phyloP scores from a whole-genome alignment of 2,888 invertebrate genomes.

The Melanargia galathea region DNA sequence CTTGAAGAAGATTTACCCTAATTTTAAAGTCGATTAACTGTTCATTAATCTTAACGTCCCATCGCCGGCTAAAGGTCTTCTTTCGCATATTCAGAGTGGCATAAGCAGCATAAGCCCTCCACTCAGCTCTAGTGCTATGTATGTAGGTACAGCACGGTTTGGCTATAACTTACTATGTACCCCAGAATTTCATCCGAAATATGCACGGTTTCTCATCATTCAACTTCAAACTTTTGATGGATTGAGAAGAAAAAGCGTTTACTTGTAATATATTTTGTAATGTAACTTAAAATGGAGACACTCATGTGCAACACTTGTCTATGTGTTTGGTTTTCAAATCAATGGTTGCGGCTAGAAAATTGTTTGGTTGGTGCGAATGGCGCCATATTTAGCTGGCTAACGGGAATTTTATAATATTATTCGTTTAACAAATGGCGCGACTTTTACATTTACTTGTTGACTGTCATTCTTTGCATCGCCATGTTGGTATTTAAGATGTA shows the following conservation, averaged over 20 bases:
- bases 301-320: not conserved
- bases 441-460: not conserved
- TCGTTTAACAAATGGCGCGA: not conserved
- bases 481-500: not conserved
- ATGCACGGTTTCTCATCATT: not conserved
- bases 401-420: slow-evolving; percentile 12
- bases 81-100: too few relatives aligned
- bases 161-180: too few relatives aligned
- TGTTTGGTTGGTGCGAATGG: not conserved
- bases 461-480: not conserved
- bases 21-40: too few relatives aligned
- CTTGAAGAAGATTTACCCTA: too few relatives aligned
- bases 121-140: too few relatives aligned
- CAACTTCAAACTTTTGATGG: too few relatives aligned
- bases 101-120: too few relatives aligned
- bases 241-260: not conserved
- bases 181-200: not conserved
- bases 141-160: too few relatives aligned
- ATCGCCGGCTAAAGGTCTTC: too few relatives aligned
- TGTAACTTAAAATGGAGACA: not conserved
- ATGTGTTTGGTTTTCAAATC: not conserved
- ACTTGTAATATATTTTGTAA: too few relatives aligned
- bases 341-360: not conserved
- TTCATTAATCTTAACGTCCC: too few relatives aligned
- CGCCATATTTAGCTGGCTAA: slow-evolving; percentile 10